These are phyloP conservation scores for Saturnia pavonia DNA, from an alignment of 2,888 invertebrate species.

Conservation along the genomic window DNA sequence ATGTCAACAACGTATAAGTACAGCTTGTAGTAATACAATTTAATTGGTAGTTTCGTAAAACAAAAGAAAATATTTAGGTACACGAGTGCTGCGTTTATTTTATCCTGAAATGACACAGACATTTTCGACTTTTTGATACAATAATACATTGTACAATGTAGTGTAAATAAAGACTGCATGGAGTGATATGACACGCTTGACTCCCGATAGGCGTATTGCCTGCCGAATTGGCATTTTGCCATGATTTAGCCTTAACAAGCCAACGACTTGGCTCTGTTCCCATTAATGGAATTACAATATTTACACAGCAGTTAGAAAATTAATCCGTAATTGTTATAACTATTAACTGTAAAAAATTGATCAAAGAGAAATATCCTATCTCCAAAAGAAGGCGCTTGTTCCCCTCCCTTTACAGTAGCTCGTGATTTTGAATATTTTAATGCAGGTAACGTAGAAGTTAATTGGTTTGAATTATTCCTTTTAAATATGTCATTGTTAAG, in stretches of 20 bases:
- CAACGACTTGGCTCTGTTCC: constrained; percentile 17
- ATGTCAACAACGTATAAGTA: background rate
- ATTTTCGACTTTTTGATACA: background rate
- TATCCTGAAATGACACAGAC: background rate
- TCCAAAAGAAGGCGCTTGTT: no score
- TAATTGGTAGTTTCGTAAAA: background rate
- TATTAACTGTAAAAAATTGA: background rate
- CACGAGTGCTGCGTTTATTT: background rate
- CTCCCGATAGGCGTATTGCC: background rate
- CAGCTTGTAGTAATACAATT: background rate
- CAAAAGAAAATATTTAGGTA: background rate
- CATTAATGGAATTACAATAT: constrained; percentile 4
- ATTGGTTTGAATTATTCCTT: no score
- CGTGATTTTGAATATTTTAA: no score
- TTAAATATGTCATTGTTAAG: no score
- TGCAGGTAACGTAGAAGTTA: no score
- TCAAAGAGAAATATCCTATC: background rate
- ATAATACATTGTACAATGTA: background rate
- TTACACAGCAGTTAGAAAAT: background rate
- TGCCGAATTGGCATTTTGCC: constrained; percentile 26
- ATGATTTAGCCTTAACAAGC: constrained; percentile 25
- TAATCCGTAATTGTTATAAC: background rate
- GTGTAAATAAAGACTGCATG: constrained; percentile 6
- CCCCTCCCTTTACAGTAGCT: no score
- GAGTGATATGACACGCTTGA: constrained; percentile 3